phyloP scores from a whole-genome alignment of 2,888 invertebrate genomes.

The Hedychridium roseum region DNA sequence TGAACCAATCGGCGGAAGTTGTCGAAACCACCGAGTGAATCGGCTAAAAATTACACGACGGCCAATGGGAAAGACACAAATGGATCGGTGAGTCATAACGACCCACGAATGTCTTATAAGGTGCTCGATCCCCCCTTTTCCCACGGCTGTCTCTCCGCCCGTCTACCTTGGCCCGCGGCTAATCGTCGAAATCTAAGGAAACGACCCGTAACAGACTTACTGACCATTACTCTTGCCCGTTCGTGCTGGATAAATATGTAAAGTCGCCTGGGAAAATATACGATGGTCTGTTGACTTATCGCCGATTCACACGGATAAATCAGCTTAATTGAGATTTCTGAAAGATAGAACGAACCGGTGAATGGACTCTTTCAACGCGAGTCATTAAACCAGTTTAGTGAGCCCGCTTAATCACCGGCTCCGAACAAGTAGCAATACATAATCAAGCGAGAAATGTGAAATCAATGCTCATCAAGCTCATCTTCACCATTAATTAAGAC shows the following conservation, averaged over 20 bases:
- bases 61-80: neutral
- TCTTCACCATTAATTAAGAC: too few species aligned
- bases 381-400: too few species aligned
- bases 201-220: constrained; percentile 30
- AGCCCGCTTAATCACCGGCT: too few species aligned
- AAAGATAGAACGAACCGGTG: too few species aligned
- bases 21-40: neutral
- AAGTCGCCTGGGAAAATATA: neutral
- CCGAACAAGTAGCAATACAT: too few species aligned
- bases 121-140: neutral
- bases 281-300: too few species aligned
- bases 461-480: too few species aligned
- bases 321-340: too few species aligned
- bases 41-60: neutral
- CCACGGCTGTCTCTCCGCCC: constrained; percentile 2
- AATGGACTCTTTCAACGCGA: too few species aligned
- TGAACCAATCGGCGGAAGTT: too few species aligned
- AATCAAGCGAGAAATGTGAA: too few species aligned
- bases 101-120: neutral
- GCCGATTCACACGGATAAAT: too few species aligned
- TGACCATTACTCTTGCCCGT: neutral
- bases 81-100: constrained; percentile 4
- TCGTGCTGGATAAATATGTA: neutral
- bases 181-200: constrained; percentile 49
- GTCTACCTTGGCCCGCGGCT: constrained; percentile 29